A percentile compares a stretch with the other conserved stretches of the same genome.
Conservation (phyloP, 2,113 vertebrate species). For the Fulica atra region DNA sequence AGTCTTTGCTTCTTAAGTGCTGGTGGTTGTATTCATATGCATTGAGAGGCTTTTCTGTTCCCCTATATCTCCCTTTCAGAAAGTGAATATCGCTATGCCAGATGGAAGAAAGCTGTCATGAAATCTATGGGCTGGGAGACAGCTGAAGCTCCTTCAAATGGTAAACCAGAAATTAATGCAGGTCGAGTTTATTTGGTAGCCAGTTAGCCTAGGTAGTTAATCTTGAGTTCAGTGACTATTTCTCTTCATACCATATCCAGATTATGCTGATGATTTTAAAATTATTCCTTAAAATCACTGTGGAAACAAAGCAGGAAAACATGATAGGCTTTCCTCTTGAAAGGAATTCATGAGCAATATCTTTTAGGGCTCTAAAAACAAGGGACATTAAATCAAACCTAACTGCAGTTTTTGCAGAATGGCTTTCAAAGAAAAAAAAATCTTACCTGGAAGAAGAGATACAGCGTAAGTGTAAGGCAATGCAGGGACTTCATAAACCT, state of each 20-base stretch:
- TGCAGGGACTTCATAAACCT: not conserved
- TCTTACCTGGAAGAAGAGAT: not conserved
- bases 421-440: not conserved
- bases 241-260: not conserved
- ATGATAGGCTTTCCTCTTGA: not conserved
- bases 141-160: constrained; percentile 74
- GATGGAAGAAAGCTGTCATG: constrained; percentile 96
- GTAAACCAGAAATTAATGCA: constrained; percentile 52
- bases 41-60: not conserved
- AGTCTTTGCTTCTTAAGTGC: not conserved
- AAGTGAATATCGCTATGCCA: constrained; percentile 91
- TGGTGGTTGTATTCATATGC: not conserved
- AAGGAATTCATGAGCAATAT: not conserved
- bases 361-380: not conserved
- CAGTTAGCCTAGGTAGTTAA: not conserved
- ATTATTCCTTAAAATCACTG: not conserved
- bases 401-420: not conserved
- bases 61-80: constrained; percentile 74
- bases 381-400: not conserved
- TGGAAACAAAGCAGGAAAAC: not conserved
- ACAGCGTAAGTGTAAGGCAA: not conserved
- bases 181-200: not conserved
- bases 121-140: constrained; percentile 94
- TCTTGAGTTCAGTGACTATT: not conserved
- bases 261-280: not conserved